Base-by-base conservation (phyloP, 2,797 vertebrate species). In the Siniperca scherzeri region DNA sequence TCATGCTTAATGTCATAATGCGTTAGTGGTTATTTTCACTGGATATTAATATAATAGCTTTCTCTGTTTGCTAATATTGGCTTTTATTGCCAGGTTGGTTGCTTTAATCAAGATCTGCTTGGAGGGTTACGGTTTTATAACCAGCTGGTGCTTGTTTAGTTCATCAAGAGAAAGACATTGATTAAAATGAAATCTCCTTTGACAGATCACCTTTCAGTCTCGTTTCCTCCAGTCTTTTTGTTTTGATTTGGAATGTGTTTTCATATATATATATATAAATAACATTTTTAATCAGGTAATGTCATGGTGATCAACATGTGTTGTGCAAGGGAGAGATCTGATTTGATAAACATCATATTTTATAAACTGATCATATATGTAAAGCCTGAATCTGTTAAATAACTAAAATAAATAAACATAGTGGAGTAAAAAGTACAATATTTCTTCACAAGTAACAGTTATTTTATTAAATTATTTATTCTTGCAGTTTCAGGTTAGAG, bases 91-190 rank as follows among this genome's bases (percentile, higher is more conserved):
- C 42, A 48, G n/a, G 48, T 30, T 40, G 7, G 30, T 38, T 62
- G 78, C 69, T 72, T 77, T 36, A 72, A 52, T 80, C 10, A 52
- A 1, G 48, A 73, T 25, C 8, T 60, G 64, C 70, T 78, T 3
- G 10, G 11, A 53, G 76, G 21, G 55, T 56, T 27, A 8, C 19
- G 65, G 55, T 48, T 78, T 81, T 33, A 61, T 55, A 48, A 75
- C 33, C 74, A 67, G 74, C 60, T 68, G 73, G 2, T 80, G 78
- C n/a, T 80, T 70, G 70, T 86, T 50, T 57, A 30, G 62, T 75
- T 77, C 64, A 70, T 69, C 46, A n/a, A 25, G 16, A 33, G 25
- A n/a, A 50, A 9, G 27, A 53, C 55, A 13, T 5, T 42, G 21
- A 67, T 70, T 33, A 3, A 40, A 69, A 53, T 62, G 3, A 48